Base-by-base conservation (phyloP, 2,888 invertebrate genomes). In the Deroplatys truncata region DNA sequence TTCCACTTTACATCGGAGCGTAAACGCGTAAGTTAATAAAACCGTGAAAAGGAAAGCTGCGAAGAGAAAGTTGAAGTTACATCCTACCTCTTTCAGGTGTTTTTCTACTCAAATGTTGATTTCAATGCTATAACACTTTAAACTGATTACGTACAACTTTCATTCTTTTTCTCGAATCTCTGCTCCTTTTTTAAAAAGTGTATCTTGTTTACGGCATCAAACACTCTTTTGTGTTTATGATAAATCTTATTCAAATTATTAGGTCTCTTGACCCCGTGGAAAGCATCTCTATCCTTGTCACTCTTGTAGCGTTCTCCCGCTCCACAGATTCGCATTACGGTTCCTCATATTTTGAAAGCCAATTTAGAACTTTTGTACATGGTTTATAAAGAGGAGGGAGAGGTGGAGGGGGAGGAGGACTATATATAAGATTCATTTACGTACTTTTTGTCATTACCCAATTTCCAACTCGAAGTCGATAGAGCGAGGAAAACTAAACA, bases 391-490 rank as follows among this genome's bases (percentile, higher is more conserved):
- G 87, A 72, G 83, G 35, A 35, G 83, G n/a, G 16, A 43, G 87
- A 31, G 83, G 25, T 16, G 86, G 28, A 28, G 10, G 29, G 56
- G 86, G 28, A 82, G 87, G 83, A 83, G 82, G 87, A 87, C 87
- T 87, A 87, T 87, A 87, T 87, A 87, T 87, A 87, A 87, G 87
- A 87, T 87, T 87, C 87, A 87, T 87, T 87, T 87, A 87, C 87
- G 87, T 82, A 87, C 87, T 87, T 87, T 87, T 87, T 87, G 87
- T 87, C 87, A 87, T 87, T 87, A 87, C 87, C 87, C 87, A 87
- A 87, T 87, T 87, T 87, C 83, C 82, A 87, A 83, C 87, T 82
- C 87, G 56, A 87, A 85, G 87, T 87, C 87, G 87, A 87, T 87
- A 87, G 87, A 87, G 87, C 87, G 87, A 83, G 82, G 87, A 31